Evolutionary conservation across 2,113 vertebrate species (phyloP), one percentile per base, ranked within the genome.

Genomic region (Sander vitreus): DNA sequence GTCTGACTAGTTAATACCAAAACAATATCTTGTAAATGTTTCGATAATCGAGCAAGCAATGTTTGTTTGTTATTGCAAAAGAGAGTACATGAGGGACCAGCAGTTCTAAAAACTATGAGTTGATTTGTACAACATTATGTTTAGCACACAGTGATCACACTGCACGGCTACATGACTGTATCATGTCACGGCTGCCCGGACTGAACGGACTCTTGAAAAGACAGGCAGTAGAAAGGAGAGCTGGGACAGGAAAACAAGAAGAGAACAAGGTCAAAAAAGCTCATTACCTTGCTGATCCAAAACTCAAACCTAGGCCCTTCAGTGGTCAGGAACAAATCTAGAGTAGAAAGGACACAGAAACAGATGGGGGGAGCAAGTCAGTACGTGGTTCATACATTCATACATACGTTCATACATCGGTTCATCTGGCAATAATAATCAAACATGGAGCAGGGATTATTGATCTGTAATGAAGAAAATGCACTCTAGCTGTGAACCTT

Each of bases 261-360:
- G 7, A 23, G 55, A 43, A 65, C 1, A 33, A 25, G 19, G 21
- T 1, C 45, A 2, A 53, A 43, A 30, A 76, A 15, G 23, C 19
- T 14, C n/a, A 19, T 80, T 91, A 94, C 93, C 92, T 94, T 90
- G 72, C 69, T 94, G 84, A 93, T 73, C 93, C 93, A 94, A 2
- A 89, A 93, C 85, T 94, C 90, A 78, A 94, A 94, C 10, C 1
- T 48, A 0, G 33, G 54, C 1, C 48, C 78, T 0, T 70, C 23
- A 7, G 78, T 90, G 23, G 93, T 94, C 80, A 94, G 86, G 89
- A 94, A 94, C 76, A 94, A 77, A 93, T 94, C 93, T 94, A 72
- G 3, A 73, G 50, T 18, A 27, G 15, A 8, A 30, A 65, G 2
- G 55, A 36, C 13, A 85, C 51, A 71, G 30, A 78, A 48, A 77